Evolutionary conservation across 2,113 vertebrate genomes (phyloP).

Genomic region (Elgaria multicarinata): DNA sequence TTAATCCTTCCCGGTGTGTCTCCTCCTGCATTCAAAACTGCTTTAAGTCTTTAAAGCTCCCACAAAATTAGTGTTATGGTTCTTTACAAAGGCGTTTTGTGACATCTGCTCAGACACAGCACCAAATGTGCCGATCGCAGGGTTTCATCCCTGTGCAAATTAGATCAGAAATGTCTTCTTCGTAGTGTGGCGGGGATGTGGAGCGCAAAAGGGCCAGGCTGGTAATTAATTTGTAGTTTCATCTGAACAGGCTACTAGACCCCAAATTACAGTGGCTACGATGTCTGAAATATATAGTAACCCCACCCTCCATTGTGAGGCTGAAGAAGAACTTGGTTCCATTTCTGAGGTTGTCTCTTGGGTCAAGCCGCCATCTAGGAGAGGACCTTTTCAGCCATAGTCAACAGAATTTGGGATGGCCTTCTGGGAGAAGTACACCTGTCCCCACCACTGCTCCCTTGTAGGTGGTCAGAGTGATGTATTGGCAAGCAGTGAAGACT

Average conservation of each 20-base stretch:
- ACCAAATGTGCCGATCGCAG: not conserved
- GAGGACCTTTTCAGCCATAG: no score
- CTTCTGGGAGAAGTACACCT: no score
- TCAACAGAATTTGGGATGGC: no score
- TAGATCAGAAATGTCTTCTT: not conserved
- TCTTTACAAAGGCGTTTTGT: not conserved
- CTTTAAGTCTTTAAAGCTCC: slow-evolving; percentile 5
- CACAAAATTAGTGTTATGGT: not conserved
- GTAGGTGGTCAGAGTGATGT: no score
- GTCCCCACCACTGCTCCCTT: no score
- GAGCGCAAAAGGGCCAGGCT: not conserved
- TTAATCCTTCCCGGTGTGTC: not conserved
- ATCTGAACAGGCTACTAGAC: not conserved
- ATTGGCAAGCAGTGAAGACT: no score
- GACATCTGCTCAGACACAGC: not conserved
- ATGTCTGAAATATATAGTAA: no score
- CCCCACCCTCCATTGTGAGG: not conserved
- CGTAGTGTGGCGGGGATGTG: not conserved
- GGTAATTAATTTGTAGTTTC: not conserved
- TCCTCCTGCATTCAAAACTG: not conserved
- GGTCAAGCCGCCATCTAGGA: no score
- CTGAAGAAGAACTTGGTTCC: no score
- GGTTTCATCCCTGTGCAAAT: not conserved
- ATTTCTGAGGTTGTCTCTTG: no score
- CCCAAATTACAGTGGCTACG: not conserved